Evolutionary conservation across 2,888 invertebrate genomes (phyloP).

Genomic region (Alsophila aescularia): DNA sequence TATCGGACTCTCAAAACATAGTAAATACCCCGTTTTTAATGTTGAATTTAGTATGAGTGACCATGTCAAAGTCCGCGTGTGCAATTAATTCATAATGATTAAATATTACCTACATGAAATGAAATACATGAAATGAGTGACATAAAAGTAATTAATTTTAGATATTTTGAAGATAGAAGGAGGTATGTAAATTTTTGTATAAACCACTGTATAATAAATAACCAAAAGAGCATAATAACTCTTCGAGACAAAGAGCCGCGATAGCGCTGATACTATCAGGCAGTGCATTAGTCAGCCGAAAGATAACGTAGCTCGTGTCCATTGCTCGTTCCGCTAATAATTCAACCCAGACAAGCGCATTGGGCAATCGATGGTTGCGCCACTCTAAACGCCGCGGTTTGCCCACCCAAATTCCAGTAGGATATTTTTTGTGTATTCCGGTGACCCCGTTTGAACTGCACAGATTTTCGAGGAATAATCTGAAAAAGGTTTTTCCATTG

Average conservation of each 20-base stretch:
- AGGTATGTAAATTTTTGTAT: no score
- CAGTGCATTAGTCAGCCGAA: constrained; percentile 45
- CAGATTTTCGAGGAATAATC: no score
- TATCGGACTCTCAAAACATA: no score
- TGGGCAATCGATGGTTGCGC: constrained; percentile 34
- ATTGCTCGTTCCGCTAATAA: constrained; percentile 46
- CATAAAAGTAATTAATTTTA: no score
- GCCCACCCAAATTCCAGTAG: constrained; percentile 1
- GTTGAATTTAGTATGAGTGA: no score
- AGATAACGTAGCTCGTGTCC: constrained; percentile 42
- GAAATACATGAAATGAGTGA: no score
- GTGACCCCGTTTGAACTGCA: constrained; percentile 10
- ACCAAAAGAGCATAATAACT: constrained; percentile 4
- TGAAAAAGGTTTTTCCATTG: neutral
- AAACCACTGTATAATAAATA: no score
- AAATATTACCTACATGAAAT: no score
- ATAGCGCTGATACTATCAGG: constrained; percentile 33
- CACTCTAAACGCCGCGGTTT: constrained; percentile 23
- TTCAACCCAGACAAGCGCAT: constrained; percentile 45
- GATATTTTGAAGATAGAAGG: no score
- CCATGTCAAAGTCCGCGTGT: no score
- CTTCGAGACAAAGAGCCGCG: constrained; percentile 19
- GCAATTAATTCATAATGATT: no score
- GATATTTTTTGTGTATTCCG: constrained; percentile 10
- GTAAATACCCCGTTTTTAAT: no score